phyloP scores from a whole-genome alignment of 30 jellyfish, hydroid and myxozoan genomes.

The Calvadosia cruxmelitensis region DNA sequence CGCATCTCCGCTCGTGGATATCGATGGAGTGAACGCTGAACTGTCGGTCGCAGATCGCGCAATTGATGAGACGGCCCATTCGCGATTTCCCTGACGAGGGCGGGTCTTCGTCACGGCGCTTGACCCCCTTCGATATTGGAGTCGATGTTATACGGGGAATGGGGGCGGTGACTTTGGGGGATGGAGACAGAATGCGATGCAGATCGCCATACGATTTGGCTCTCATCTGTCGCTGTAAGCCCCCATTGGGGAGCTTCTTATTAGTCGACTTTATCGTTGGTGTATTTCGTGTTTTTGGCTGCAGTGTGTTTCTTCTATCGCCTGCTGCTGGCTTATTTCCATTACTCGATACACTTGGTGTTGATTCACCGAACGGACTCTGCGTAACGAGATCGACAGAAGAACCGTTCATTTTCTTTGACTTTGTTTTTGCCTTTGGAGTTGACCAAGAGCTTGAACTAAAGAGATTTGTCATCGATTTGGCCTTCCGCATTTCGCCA shows the following conservation, averaged over 20 bases:
- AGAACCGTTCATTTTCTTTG: too few relatives aligned
- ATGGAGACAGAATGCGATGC: background rate
- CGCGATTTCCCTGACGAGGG: background rate
- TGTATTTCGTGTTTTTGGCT: background rate
- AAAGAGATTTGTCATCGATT: constrained; percentile 27
- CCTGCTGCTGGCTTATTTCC: constrained; percentile 1
- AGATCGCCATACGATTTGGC: constrained; percentile 14
- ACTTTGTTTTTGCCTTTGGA: constrained; percentile 23
- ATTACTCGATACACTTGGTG: background rate
- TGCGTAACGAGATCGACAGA: background rate
- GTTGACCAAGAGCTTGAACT: constrained; percentile 29
- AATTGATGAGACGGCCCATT: background rate
- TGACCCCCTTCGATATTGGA: background rate
- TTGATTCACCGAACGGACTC: background rate
- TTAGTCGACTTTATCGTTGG: background rate
- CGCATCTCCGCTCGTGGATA: constrained; percentile 57
- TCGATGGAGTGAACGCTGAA: constrained; percentile 52
- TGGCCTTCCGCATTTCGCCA: constrained; percentile 29
- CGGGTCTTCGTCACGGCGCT: background rate
- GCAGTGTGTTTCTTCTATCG: background rate
- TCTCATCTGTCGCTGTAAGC: background rate
- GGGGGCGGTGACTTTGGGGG: background rate
- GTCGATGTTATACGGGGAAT: background rate
- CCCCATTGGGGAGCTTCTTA: background rate
- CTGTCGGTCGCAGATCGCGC: constrained; percentile 8